Evolutionary conservation across 2,113 vertebrate species (phyloP).

Genomic region (Patagioenas fasciata): DNA sequence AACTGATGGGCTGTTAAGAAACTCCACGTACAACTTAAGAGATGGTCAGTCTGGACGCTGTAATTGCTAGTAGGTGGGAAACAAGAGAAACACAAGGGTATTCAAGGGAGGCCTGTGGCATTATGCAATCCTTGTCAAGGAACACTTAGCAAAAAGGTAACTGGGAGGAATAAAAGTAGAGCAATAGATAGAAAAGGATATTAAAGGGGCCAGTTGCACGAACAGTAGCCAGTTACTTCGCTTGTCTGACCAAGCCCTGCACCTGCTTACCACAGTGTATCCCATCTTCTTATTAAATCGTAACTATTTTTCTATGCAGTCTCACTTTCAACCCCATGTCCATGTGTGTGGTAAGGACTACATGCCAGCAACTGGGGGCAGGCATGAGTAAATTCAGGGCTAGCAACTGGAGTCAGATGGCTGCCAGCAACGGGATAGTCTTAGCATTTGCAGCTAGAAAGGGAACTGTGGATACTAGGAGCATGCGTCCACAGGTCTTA

Average conservation of each 20-base stretch:
- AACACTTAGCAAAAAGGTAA: neutral
- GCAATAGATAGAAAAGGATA: neutral
- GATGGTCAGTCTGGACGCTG: neutral
- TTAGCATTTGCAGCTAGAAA: neutral
- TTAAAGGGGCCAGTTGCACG: neutral
- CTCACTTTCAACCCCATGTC: accelerated
- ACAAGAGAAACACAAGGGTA: neutral
- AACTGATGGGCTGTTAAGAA: neutral
- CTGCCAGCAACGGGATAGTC: neutral
- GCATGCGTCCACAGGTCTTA: accelerated
- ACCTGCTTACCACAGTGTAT: neutral
- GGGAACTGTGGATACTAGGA: neutral
- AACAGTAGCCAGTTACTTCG: neutral
- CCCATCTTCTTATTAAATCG: neutral
- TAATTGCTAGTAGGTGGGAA: neutral
- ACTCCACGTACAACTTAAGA: neutral
- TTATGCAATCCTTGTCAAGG: neutral
- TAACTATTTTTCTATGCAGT: neutral
- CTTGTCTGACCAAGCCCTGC: neutral
- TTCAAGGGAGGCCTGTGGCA: neutral
- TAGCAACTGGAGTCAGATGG: neutral
- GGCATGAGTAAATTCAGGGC: neutral
- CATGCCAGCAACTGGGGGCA: neutral
- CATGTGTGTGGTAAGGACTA: accelerated
- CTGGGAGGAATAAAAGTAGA: neutral